Conservation (phyloP, 2,113 vertebrate genomes). For the Agapornis roseicollis region DNA sequence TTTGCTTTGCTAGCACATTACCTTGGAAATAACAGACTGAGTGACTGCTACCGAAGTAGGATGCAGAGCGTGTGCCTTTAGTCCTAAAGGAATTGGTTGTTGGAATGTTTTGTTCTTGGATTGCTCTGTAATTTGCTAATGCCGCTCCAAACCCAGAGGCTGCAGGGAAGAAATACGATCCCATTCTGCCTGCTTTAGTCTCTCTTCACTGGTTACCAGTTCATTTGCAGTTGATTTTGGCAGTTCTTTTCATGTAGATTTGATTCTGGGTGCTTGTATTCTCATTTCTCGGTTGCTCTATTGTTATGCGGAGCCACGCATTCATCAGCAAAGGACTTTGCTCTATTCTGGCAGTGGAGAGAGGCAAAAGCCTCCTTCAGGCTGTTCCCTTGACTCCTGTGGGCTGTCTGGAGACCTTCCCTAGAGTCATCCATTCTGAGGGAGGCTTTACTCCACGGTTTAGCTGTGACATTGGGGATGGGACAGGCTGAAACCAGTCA, state of each 20-base stretch:
- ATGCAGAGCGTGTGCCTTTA: constrained; percentile 29
- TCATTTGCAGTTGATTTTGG: background rate
- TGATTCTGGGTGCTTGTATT: background rate
- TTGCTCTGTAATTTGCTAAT: constrained; percentile 42
- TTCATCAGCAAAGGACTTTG: background rate
- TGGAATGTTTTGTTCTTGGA: background rate
- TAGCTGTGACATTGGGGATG: too few species aligned
- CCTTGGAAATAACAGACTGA: constrained; percentile 43
- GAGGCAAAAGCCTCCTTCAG: background rate
- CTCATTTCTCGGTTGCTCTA: background rate
- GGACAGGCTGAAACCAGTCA: fast-evolving
- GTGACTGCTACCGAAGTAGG: background rate
- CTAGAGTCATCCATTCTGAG: background rate
- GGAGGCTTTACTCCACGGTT: background rate
- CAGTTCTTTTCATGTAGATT: background rate
- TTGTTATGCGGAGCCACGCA: background rate
- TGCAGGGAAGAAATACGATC: background rate
- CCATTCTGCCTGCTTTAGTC: background rate
- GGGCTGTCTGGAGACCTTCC: background rate
- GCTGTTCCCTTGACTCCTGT: background rate
- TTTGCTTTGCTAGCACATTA: background rate
- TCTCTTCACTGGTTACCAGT: background rate
- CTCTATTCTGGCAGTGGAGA: background rate
- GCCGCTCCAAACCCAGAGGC: background rate
- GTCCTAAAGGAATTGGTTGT: constrained; percentile 33